Conservation (phyloP, 2,797 vertebrate genomes). For the Chelonia mydas region DNA sequence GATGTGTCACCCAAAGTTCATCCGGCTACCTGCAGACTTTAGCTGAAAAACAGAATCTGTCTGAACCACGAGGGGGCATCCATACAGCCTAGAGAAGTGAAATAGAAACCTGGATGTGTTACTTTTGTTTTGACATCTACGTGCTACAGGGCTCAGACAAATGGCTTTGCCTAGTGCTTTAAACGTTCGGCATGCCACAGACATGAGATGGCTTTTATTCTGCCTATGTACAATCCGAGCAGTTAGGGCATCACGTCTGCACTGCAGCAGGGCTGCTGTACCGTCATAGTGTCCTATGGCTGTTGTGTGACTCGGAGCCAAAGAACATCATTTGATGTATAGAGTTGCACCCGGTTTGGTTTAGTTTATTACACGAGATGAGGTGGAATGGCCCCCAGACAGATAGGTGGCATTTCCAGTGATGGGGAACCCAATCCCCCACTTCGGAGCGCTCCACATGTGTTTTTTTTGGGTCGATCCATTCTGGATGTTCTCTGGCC, state of each 20-base stretch:
- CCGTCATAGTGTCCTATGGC: background rate
- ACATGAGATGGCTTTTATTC: background rate
- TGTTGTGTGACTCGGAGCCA: background rate
- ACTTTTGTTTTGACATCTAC: rapidly evolving
- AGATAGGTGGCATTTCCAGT: background rate
- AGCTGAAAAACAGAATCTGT: constrained; percentile 7
- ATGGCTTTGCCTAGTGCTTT: background rate
- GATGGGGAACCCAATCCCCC: background rate
- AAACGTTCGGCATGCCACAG: rapidly evolving
- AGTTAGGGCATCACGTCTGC: background rate
- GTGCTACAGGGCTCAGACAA: background rate
- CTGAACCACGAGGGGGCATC: background rate
- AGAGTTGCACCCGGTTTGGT: constrained; percentile 38
- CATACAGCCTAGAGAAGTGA: background rate
- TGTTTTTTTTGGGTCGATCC: background rate
- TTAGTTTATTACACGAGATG: background rate
- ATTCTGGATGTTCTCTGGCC: background rate
- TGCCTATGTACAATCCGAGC: background rate
- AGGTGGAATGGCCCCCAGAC: background rate
- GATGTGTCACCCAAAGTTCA: background rate
- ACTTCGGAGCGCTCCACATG: background rate
- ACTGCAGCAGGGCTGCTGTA: rapidly evolving
- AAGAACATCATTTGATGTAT: background rate
- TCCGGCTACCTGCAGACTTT: background rate
- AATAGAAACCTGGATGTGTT: background rate